phyloP scores from a whole-genome alignment of 1,140 invertebrate species.

The Paracyclopina nana region DNA sequence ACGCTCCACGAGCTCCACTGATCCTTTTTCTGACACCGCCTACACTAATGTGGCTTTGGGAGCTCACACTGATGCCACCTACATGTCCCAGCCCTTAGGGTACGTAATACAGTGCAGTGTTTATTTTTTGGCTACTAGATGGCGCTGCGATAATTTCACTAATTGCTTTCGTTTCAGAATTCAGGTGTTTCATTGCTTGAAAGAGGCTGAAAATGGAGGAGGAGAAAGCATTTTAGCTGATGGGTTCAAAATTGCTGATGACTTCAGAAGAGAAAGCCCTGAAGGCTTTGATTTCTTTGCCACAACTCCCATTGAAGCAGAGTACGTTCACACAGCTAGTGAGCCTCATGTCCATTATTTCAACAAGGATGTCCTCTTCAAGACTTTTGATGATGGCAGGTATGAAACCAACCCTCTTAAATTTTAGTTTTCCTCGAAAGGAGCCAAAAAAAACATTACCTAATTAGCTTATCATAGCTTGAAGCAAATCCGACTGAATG shows the following conservation, averaged over 20 bases:
- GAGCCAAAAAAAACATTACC: too few relatives aligned
- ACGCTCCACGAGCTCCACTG: too few relatives aligned
- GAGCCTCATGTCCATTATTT: neutral
- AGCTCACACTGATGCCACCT: neutral
- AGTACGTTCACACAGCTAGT: neutral
- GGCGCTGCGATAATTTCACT: too few relatives aligned
- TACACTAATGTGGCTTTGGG: neutral
- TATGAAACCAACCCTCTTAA: too few relatives aligned
- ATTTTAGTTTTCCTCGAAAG: too few relatives aligned
- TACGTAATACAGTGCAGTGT: too few relatives aligned
- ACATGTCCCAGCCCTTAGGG: neutral
- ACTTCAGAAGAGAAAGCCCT: neutral
- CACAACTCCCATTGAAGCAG: neutral
- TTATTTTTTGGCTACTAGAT: too few relatives aligned
- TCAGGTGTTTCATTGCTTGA: neutral
- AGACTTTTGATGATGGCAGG: too few relatives aligned
- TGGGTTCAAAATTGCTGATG: constrained; percentile 1
- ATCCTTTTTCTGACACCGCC: neutral
- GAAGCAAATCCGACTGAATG: constrained; percentile 6
- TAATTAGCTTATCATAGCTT: neutral
- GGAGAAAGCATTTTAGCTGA: neutral
- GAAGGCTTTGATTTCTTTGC: neutral
- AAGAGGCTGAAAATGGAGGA: neutral
- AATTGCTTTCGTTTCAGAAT: too few relatives aligned
- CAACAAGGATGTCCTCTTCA: neutral